phyloP scores from a whole-genome alignment of 2,113 vertebrate species.

The Pomatorhinus ruficollis region DNA sequence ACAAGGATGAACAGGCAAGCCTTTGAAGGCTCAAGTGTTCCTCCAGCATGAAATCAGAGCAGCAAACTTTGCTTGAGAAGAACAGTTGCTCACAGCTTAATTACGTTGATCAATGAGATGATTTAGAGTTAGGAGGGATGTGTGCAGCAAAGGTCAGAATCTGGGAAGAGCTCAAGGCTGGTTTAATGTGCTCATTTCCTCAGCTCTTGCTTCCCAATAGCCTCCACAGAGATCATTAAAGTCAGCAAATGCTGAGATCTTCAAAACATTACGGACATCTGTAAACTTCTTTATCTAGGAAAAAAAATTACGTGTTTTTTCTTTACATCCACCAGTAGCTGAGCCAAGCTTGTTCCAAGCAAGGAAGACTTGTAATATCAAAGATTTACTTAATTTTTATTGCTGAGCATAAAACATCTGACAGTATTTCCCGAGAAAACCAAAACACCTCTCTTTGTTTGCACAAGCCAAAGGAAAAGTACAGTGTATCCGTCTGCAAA shows the following conservation, averaged over 20 bases:
- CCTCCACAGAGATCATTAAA: constrained; percentile 46
- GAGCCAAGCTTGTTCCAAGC: neutral
- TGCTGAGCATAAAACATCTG: constrained; percentile 68
- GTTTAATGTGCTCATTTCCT: neutral
- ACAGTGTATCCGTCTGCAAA: constrained; percentile 77
- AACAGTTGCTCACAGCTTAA: neutral
- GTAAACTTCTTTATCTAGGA: constrained; percentile 1
- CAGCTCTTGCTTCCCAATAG: neutral
- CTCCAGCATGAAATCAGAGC: neutral
- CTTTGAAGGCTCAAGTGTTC: neutral
- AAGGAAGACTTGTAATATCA: constrained; percentile 17
- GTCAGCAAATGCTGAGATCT: neutral
- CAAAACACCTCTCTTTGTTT: constrained; percentile 80
- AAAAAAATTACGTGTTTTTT: neutral
- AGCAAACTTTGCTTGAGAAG: neutral
- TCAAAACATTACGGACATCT: constrained; percentile 17
- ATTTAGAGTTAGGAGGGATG: neutral
- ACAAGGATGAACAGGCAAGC: neutral
- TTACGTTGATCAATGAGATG: neutral
- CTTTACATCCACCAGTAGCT: constrained; percentile 15
- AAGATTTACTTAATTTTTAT: constrained; percentile 73
- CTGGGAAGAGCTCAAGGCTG: neutral
- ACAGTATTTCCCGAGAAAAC: constrained; percentile 71
- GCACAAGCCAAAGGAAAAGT: constrained; percentile 75
- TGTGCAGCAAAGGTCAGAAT: constrained; percentile 9